Evolutionary conservation across 2,888 invertebrate genomes (phyloP).

Genomic region (Tricholauxania praeusta): DNA sequence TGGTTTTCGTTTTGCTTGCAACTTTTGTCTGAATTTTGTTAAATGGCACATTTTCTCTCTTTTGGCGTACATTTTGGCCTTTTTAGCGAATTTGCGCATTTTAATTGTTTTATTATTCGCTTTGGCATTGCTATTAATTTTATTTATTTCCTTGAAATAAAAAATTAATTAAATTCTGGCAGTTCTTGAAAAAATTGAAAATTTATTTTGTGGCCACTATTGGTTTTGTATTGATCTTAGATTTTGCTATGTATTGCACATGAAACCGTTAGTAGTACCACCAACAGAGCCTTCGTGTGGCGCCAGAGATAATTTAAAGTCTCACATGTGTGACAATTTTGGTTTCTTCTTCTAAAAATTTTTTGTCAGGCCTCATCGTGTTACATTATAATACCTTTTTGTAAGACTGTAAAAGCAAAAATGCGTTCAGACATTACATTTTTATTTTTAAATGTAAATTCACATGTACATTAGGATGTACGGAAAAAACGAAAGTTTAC

Average conservation of each 20-base stretch:
- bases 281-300: constrained; percentile 20
- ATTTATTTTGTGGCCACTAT: neutral
- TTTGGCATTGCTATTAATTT: neutral
- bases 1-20: neutral
- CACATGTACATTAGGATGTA: too few relatives aligned
- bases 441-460: too few relatives aligned
- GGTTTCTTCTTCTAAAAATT: neutral
- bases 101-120: constrained; percentile 20
- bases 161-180: neutral
- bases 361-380: neutral
- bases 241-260: neutral
- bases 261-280: neutral
- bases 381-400: neutral
- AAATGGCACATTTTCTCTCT: neutral
- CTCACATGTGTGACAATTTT: constrained; percentile 16
- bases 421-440: neutral
- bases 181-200: neutral
- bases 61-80: neutral
- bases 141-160: neutral
- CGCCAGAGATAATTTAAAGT: constrained; percentile 7
- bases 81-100: constrained; percentile 35
- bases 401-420: constrained; percentile 14
- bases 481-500: too few relatives aligned
- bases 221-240: neutral
- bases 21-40: neutral